Conservation (phyloP, 1,140 invertebrate genomes). For the Bombus turneri region DNA sequence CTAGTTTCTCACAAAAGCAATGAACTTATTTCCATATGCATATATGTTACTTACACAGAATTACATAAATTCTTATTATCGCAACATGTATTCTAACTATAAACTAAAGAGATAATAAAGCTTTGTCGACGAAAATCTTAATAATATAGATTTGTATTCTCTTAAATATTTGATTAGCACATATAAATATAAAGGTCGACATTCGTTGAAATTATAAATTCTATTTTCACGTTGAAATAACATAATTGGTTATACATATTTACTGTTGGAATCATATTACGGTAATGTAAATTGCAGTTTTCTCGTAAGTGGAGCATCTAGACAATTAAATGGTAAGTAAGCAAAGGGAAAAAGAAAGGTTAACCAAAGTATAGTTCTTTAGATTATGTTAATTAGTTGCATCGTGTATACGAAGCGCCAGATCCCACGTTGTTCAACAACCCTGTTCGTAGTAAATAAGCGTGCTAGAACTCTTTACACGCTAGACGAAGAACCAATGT, state of each 20-base stretch:
- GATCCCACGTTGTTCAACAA: slow-evolving; percentile 79
- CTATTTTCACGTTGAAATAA: background rate
- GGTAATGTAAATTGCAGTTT: background rate
- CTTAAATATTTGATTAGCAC: no score
- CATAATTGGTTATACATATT: background rate
- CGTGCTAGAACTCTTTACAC: background rate
- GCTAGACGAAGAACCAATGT: no score
- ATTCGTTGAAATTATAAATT: background rate
- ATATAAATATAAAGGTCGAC: background rate
- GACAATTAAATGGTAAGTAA: slow-evolving; percentile 32
- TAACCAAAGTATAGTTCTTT: background rate
- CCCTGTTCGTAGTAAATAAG: slow-evolving; percentile 75
- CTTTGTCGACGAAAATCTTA: no score
- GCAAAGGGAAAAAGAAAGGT: slow-evolving; percentile 11
- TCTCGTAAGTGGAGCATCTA: slow-evolving; percentile 11
- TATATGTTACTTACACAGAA: no score
- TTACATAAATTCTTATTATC: no score
- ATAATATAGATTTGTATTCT: no score
- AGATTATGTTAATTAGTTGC: slow-evolving; percentile 9
- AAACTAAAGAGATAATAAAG: no score
- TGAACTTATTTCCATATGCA: no score
- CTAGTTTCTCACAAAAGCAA: no score
- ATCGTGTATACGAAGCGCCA: slow-evolving; percentile 67
- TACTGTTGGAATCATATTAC: background rate
- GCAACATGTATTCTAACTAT: no score